Evolutionary conservation across 2,113 vertebrate species (phyloP).

Genomic region (Peromyscus californicus): DNA sequence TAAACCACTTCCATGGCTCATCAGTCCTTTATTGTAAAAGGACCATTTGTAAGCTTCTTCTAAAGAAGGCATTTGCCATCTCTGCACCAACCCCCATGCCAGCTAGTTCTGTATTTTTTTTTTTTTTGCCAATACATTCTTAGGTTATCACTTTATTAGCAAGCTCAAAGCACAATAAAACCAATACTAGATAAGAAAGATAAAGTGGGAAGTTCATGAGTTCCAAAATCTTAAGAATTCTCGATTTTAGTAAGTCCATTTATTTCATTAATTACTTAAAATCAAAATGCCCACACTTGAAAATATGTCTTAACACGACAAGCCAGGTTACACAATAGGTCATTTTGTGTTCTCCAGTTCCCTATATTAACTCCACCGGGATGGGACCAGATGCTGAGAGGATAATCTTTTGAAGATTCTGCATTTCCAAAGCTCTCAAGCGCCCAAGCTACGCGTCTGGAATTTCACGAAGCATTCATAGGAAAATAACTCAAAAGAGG

Average conservation of each 20-base stretch:
- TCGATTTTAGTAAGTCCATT: constrained; percentile 53
- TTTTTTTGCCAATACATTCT: constrained; percentile 68
- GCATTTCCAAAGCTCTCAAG: constrained; percentile 71
- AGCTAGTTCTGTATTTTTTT: constrained; percentile 25
- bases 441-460: constrained; percentile 33
- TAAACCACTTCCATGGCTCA: constrained; percentile 53
- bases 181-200: constrained; percentile 72
- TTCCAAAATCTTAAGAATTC: constrained; percentile 64
- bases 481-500: constrained; percentile 62
- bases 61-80: constrained; percentile 55
- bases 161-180: constrained; percentile 59
- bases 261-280: constrained; percentile 44
- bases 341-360: constrained; percentile 56
- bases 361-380: constrained; percentile 52
- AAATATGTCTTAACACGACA: constrained; percentile 56
- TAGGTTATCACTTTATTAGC: constrained; percentile 57
- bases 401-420: constrained; percentile 69
- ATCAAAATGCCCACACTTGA: constrained; percentile 41
- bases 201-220: constrained; percentile 64
- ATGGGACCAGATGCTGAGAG: constrained; percentile 20
- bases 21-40: constrained; percentile 42
- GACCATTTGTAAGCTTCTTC: constrained; percentile 50
- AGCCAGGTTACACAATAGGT: constrained; percentile 40
- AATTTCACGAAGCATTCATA: constrained; percentile 73
- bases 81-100: constrained; percentile 61